Conservation (phyloP, 2,113 vertebrate genomes). For the Urocolius indicus region DNA sequence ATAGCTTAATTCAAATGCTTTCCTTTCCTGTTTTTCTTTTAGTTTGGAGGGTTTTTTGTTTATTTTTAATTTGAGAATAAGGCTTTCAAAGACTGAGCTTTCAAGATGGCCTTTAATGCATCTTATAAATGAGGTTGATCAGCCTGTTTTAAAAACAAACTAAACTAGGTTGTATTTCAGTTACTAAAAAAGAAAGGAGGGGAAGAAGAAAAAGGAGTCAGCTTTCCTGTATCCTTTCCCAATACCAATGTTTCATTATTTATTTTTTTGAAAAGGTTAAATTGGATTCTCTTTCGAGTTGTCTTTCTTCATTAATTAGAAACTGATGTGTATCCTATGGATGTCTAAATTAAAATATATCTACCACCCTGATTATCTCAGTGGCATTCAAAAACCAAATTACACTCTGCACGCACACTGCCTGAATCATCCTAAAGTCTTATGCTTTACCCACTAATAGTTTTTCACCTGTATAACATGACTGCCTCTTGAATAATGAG, state of each 20-base stretch:
- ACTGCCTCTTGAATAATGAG: not conserved
- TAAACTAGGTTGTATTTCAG: not conserved
- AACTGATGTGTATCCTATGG: not conserved
- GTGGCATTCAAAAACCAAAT: not conserved
- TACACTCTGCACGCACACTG: not conserved
- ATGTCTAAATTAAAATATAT: not conserved
- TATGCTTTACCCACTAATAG: not conserved
- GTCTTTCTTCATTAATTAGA: not conserved
- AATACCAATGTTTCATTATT: fast-evolving
- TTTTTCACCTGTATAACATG: not conserved
- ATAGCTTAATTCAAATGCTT: not conserved
- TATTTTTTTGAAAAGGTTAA: not conserved
- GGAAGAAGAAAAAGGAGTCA: too few relatives aligned
- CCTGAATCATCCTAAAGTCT: not conserved
- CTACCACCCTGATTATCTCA: not conserved
- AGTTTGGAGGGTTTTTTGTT: not conserved
- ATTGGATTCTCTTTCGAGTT: not conserved
- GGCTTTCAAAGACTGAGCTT: not conserved
- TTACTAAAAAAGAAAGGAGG: not conserved
- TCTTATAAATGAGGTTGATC: not conserved
- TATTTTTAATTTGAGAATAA: not conserved
- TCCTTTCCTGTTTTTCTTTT: not conserved
- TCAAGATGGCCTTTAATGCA: not conserved
- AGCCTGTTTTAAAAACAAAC: not conserved
- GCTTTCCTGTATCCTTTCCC: fast-evolving